phyloP scores from a whole-genome alignment of 1,140 invertebrate genomes.

The Lasioglossum albipes region DNA sequence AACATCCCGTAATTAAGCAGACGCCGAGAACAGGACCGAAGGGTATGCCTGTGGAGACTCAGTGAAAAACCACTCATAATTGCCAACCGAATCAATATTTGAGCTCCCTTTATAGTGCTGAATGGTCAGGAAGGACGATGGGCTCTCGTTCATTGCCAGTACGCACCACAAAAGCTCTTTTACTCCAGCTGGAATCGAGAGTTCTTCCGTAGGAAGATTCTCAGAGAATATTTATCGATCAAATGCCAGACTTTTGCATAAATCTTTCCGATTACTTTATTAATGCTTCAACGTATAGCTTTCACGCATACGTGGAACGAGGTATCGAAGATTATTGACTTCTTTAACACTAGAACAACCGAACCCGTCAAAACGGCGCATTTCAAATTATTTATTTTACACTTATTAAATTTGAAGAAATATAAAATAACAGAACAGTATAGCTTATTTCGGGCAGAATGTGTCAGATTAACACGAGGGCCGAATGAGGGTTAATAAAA shows the following conservation, averaged over 20 bases:
- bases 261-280: background rate
- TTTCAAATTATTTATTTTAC: no score
- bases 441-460: no score
- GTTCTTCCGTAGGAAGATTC: background rate
- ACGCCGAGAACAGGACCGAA: conserved; percentile 56
- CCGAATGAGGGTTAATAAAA: no score
- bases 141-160: conserved; percentile 33
- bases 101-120: conserved; percentile 61
- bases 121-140: conserved; percentile 53
- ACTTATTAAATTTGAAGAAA: no score
- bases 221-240: background rate
- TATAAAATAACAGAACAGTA: no score
- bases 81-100: conserved; percentile 68
- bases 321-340: no score
- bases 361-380: no score
- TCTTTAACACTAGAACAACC: no score
- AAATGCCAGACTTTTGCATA: background rate
- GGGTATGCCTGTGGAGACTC: conserved; percentile 53
- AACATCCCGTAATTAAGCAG: conserved; percentile 70
- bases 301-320: no score
- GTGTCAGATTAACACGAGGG: no score
- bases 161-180: conserved; percentile 26
- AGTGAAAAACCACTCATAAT: conserved; percentile 69
- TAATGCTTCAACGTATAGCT: no score
- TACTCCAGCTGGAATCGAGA: background rate